Evolutionary conservation across 2,797 vertebrate species (phyloP), one percentile per base, ranked within the genome.

Genomic region (Sebastes itinus): DNA sequence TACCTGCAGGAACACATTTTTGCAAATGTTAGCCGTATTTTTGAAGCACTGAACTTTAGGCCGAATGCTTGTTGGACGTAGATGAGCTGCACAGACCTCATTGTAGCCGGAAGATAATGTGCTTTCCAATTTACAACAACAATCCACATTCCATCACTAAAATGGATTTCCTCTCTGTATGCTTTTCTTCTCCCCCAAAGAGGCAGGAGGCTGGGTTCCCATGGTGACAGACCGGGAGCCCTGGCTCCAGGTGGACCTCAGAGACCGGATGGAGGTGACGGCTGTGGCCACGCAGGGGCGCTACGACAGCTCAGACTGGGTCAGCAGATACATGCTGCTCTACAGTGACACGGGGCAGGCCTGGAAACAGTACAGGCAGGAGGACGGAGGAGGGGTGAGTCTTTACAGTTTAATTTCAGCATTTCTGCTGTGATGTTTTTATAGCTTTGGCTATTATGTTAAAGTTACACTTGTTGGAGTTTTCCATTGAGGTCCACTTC

Each of bases 241-340:
- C 72, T 99, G 99, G 99, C 95, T 99, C 22, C 98, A 99, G 93
- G 88, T 99, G 87, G 98, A 99, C 85, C 96, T 99, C 72, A 95
- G 96, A 74, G 97, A 97, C 81, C 95, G 97, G 92, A 95, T 97
- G 93, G 97, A 99, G 94, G 93, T 99, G 72, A 98, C 97, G 1
- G 97, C 96, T 0, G 94, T 99, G 9, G 97, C 98, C 84, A 98
- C 97, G 0, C 98, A 99, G 91, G 98, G 98, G 64, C 94, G 97
- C 18, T 95, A 97, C 0, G 96, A 97, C 75, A 99, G 97, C 93
- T 97, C 95, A 13, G 98, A 99, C 93, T 99, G 98, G 98, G 97
- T 98, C 86, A 98, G 95, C 16, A 95, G 95, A 69, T 99, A 97
- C 56, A 93, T 89, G 4, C 96, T 99, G 59, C 97, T 99, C 92